Evolutionary conservation across 2,888 invertebrate species (phyloP).

Genomic region (Cephonodes hylas): DNA sequence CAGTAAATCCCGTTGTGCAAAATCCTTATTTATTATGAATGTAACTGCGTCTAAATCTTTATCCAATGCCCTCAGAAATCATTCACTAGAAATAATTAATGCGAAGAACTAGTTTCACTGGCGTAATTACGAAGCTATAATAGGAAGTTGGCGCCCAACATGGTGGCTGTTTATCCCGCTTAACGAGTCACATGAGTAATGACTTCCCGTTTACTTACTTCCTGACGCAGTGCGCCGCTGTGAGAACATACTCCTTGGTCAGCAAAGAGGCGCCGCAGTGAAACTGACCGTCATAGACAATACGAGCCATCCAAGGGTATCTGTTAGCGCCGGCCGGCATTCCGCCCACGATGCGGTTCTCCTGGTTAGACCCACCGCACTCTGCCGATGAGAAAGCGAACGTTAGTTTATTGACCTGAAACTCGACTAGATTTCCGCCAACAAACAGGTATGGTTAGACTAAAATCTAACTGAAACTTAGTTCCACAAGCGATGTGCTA

Average conservation of each 20-base stretch:
- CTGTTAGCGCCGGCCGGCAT: constrained; percentile 90
- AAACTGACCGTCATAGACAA: constrained; percentile 93
- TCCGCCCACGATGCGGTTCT: constrained; percentile 93
- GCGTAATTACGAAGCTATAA: background rate
- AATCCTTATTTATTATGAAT: too few species aligned
- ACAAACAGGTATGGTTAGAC: constrained; percentile 17
- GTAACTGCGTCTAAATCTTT: too few species aligned
- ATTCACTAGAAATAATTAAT: background rate
- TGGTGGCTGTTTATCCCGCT: constrained; percentile 12
- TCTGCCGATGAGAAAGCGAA: constrained; percentile 77
- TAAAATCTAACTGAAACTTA: background rate
- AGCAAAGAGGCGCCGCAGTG: constrained; percentile 93
- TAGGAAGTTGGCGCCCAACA: constrained; percentile 12
- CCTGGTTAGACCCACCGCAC: constrained; percentile 91
- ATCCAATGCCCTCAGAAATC: too few species aligned
- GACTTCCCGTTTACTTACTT: constrained; percentile 74
- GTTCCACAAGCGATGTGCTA: background rate
- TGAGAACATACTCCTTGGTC: constrained; percentile 91
- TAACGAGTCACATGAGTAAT: constrained; percentile 8
- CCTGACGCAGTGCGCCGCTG: constrained; percentile 93
- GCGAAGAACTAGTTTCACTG: background rate
- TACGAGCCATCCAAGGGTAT: constrained; percentile 93
- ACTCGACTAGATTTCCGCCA: constrained; percentile 32
- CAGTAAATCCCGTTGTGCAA: too few species aligned
- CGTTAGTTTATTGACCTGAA: constrained; percentile 51